Conservation (phyloP, 2,113 vertebrate species). For the Alces alces region DNA sequence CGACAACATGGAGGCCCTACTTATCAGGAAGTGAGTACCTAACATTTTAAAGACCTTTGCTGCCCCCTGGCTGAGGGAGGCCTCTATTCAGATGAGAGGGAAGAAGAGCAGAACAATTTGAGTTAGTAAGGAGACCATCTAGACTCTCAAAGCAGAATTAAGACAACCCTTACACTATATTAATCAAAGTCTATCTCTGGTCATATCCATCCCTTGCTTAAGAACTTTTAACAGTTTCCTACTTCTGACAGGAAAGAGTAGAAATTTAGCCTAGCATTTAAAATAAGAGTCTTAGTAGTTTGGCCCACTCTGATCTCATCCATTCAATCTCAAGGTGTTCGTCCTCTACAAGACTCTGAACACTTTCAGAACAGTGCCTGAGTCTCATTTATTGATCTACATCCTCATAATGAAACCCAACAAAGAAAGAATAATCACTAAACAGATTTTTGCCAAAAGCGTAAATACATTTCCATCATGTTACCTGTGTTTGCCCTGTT, state of each 20-base stretch:
- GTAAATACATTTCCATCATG: neutral
- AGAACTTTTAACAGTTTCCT: neutral
- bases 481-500: neutral
- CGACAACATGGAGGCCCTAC: slow-evolving; percentile 89
- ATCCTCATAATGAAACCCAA: neutral
- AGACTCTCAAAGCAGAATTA: neutral
- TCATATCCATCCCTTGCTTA: neutral
- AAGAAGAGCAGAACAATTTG: neutral
- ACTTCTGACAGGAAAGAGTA: neutral
- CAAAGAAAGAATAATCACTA: neutral
- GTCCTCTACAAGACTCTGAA: neutral
- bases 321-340: neutral
- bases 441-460: neutral
- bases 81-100: neutral
- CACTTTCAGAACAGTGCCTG: neutral
- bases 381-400: neutral
- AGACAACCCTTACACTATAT: neutral
- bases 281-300: neutral
- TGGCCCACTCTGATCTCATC: neutral
- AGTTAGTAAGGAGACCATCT: neutral
- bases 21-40: slow-evolving; percentile 86
- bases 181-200: neutral
- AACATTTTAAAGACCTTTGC: neutral
- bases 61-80: neutral
- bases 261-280: neutral